Evolutionary conservation across 2,888 invertebrate genomes (phyloP).

Genomic region (Blastobasis lacticolella): DNA sequence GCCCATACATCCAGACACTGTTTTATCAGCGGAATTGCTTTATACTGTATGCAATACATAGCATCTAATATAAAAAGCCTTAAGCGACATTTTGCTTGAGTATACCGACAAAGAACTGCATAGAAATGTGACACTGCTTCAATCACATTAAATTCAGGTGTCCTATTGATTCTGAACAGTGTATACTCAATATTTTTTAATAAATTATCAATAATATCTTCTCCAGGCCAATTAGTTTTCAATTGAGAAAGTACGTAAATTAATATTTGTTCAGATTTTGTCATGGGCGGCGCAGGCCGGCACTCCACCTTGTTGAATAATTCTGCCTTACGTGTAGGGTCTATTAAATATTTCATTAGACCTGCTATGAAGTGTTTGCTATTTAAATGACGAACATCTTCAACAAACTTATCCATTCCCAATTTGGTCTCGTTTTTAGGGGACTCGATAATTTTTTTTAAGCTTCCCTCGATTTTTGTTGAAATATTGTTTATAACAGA

Average conservation of each 20-base stretch:
- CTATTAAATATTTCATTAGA: conserved; percentile 40
- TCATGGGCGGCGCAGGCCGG: conserved; percentile 48
- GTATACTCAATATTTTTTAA: conserved; percentile 46
- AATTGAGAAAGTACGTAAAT: conserved; percentile 42
- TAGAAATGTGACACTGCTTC: conserved; percentile 59
- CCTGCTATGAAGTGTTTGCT: conserved; percentile 36
- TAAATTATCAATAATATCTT: conserved; percentile 32
- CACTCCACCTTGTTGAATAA: conserved; percentile 31
- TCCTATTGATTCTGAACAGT: conserved; percentile 47
- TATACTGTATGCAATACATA: conserved; percentile 61
- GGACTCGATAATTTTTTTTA: conserved; percentile 28
- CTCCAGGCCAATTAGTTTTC: conserved; percentile 18
- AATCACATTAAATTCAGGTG: conserved; percentile 47
- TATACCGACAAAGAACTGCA: conserved; percentile 52
- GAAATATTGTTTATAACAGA: conserved; percentile 21
- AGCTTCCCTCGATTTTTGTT: conserved; percentile 33
- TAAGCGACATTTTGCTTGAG: conserved; percentile 38
- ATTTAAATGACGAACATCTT: conserved; percentile 30
- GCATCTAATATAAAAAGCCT: conserved; percentile 58
- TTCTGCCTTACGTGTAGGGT: conserved; percentile 43
- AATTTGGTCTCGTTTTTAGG: conserved; percentile 24
- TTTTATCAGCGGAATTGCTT: conserved; percentile 48
- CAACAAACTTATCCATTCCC: conserved; percentile 38
- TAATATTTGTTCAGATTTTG: conserved; percentile 50
- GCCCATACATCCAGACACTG: conserved; percentile 59